These are phyloP conservation scores for Leucophenga varia DNA, from an alignment of 1,140 invertebrate genomes.

Conservation along the genomic window DNA sequence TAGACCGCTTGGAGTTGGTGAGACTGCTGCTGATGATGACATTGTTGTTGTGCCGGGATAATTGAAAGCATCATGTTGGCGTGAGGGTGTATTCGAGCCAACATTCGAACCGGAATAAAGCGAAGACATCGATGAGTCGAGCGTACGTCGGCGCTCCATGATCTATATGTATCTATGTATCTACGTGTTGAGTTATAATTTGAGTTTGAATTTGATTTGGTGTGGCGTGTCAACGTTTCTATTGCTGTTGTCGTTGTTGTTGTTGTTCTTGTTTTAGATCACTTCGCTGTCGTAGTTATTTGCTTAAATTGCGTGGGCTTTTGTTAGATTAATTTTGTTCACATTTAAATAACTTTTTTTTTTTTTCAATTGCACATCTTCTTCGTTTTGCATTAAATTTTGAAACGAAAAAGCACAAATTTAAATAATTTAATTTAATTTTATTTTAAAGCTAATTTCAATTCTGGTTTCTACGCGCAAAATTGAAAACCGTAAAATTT, in stretches of 20 bases:
- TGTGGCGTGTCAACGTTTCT: conserved; percentile 7
- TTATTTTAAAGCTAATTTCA: too few species aligned
- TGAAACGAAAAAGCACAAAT: too few species aligned
- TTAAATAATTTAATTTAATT: too few species aligned
- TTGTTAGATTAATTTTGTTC: too few species aligned
- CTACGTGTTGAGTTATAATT: conserved; percentile 2
- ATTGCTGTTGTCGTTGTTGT: conserved; percentile 14
- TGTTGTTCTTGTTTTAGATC: conserved; percentile 6
- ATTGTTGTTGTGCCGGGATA: conserved; percentile 49
- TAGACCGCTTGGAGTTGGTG: conserved; percentile 41
- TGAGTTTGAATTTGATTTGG: too few species aligned
- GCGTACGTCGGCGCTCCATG: conserved; percentile 47
- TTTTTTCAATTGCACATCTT: too few species aligned
- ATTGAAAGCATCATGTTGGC: conserved; percentile 48
- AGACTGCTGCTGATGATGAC: conserved; percentile 38
- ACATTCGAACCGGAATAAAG: conserved; percentile 47
- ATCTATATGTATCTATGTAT: conserved; percentile 8
- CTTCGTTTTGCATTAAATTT: too few species aligned
- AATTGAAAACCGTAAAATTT: conserved; percentile 20
- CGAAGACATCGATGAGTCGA: conserved; percentile 56
- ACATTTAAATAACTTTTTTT: too few species aligned
- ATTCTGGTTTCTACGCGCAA: too few species aligned
- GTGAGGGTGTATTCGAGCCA: conserved; percentile 19
- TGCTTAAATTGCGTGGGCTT: too few species aligned
- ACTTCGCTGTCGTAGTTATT: conserved; percentile 19